Base-by-base conservation (phyloP, 2,797 vertebrate genomes). In the Hypotaenidia philippensis region DNA sequence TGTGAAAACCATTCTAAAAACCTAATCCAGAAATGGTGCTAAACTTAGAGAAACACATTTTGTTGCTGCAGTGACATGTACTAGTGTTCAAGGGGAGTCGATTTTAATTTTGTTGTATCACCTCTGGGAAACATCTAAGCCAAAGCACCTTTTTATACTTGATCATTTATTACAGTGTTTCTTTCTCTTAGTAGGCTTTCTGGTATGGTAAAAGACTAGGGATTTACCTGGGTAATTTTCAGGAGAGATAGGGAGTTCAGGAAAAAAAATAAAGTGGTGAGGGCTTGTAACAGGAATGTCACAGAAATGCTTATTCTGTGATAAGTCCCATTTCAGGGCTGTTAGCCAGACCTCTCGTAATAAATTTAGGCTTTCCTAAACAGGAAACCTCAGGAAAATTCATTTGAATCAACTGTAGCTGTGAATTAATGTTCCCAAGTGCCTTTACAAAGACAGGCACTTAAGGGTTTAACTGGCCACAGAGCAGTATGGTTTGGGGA, bases 301-400 rank as follows among this genome's bases (percentile, higher is more conserved):
- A 66, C 2, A 56, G 63, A 90, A 94, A 84, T 41, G 27, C 20
- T 76, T 78, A 15, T 86, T 88, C 72, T 87, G 55, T 72, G 32
- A 70, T 90, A 76, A 92, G 60, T 89, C 87, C 81, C n/a, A 79
- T 84, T 91, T 72, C 13, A 11, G 63, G 63, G 88, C 77, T 90
- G 52, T 74, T 79, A 92, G 59, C 55, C 90, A 94, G 88, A 69
- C 38, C 41, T 79, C 77, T 52, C 79, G 38, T 66, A 92, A 76
- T 83, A 96, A 86, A 83, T 74, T 52, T 29, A 72, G 50, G 63
- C 55, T 94, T 91, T 88, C 63, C 59, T 91, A 91, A 94, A 95
- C 77, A 91, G 83, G 77, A 92, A 95, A 72, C 34, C 77, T 88
- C 83, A 82, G 55, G 56, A 95, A 95, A 95, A 87, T 52, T 83